phyloP scores from a whole-genome alignment of 2,113 vertebrate genomes.

The Phocoena sinus region DNA sequence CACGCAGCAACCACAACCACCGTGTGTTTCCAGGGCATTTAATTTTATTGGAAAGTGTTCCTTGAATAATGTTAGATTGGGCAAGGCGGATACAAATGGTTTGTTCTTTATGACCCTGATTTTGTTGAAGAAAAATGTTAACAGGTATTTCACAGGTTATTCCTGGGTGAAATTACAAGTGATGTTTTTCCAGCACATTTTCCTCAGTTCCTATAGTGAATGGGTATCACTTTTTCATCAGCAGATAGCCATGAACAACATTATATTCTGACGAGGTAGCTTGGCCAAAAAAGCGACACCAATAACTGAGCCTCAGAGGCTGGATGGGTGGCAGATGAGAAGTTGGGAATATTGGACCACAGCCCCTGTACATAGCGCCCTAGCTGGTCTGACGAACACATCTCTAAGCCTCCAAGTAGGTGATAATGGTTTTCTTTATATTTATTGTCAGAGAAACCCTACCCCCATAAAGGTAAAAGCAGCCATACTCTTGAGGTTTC shows the following conservation, averaged over 20 bases:
- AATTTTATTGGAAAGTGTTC: background rate
- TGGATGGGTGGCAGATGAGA: background rate
- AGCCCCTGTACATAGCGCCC: fast-evolving
- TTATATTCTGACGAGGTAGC: background rate
- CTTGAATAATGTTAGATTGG: too few species aligned
- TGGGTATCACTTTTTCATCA: background rate
- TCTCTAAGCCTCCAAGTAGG: background rate
- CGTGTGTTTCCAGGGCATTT: background rate
- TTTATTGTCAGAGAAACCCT: background rate
- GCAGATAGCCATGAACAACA: background rate
- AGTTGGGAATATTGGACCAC: fast-evolving
- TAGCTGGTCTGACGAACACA: fast-evolving
- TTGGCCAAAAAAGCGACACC: background rate
- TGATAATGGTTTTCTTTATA: background rate
- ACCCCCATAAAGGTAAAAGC: background rate
- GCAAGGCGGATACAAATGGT: background rate
- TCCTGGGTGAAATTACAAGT: background rate
- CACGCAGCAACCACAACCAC: fast-evolving
- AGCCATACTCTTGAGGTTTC: background rate
- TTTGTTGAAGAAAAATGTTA: background rate
- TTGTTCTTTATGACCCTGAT: background rate
- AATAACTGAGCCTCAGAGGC: background rate
- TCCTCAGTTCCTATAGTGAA: background rate
- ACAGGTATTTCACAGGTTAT: background rate
- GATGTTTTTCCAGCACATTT: background rate